phyloP scores from a whole-genome alignment of 2,797 vertebrate species.

The Sparus aurata region DNA sequence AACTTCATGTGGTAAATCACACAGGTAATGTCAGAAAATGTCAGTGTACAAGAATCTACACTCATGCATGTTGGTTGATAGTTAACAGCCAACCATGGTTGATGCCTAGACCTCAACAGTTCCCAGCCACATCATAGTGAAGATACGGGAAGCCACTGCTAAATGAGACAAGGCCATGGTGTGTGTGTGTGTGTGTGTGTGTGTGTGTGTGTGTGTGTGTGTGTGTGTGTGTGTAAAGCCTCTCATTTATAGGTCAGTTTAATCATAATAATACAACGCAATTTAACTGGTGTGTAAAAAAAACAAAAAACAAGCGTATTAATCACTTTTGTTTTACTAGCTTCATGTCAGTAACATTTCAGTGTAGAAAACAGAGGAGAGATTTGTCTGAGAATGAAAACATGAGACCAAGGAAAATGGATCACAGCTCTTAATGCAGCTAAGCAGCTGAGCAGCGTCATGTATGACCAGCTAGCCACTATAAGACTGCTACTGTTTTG shows the following conservation, averaged over 20 bases:
- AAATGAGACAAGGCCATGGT: slow-evolving; percentile 10
- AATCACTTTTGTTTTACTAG: not conserved
- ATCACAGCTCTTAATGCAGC: slow-evolving; percentile 2
- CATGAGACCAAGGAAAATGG: not conserved
- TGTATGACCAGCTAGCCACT: not conserved
- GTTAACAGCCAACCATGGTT: not conserved
- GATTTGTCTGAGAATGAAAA: not conserved
- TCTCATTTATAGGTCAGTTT: too few species aligned
- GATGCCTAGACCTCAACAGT: not conserved
- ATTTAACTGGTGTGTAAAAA: too few species aligned
- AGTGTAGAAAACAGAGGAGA: not conserved
- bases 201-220: not conserved
- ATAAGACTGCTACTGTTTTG: slow-evolving; percentile 28
- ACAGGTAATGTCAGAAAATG: slow-evolving; percentile 12
- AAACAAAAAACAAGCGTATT: not conserved
- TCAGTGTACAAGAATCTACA: not conserved
- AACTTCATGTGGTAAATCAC: too few species aligned
- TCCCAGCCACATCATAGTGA: slow-evolving; percentile 28
- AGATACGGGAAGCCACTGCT: slow-evolving; percentile 5
- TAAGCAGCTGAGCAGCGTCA: not conserved
- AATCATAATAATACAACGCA: not conserved
- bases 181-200: not conserved
- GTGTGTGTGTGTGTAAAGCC: too few species aligned
- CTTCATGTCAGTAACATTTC: not conserved
- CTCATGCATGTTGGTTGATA: not conserved